Base-by-base conservation (phyloP, 2,888 invertebrate species). In the Oligia latruncula region DNA sequence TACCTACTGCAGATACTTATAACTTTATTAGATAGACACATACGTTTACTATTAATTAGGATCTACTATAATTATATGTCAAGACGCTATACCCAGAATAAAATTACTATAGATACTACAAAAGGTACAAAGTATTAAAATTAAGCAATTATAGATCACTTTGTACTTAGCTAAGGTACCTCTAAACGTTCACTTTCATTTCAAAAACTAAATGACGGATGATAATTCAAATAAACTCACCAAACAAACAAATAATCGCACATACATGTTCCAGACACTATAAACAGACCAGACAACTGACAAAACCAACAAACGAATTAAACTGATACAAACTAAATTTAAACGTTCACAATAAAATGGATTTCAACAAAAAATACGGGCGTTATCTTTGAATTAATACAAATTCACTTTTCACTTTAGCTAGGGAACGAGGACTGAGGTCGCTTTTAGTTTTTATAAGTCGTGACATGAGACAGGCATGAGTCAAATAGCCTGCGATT, bases 341-440 rank as follows among this genome's bases (percentile, higher is more conserved):
- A 64, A 35, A 64, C 64, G 71, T 35, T 67, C 40, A 82, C 77
- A 72, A 87, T 84, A 66, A 78, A 77, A 71, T 72, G 49, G n/a
- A 67, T 66, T 75, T 46, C 29, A 62, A 71, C 82, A 89, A 87
- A 81, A 87, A 89, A 71, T 87, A 77, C 89, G 89, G 88, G 87
- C 65, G 2, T 80, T 87, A 81, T 87, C 87, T 43, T 46, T 17
- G 60, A 77, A 81, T 80, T 70, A 74, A 74, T 13, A 74, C 74
- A 76, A 86, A 82, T 77, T 86, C 71, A 86, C 86, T 82, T 86
- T 88, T 86, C 86, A 74, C 87, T 86, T 66, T 67, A 71, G 62
- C 70, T 58, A 67, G 35, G 74, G 71, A 71, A 65, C 60, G 64
- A 74, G 4, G 4, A 85, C 82, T 88, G 76, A 43, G 49, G 49